phyloP scores from a whole-genome alignment of 2,797 vertebrate genomes.

The Hemitrygon akajei region DNA sequence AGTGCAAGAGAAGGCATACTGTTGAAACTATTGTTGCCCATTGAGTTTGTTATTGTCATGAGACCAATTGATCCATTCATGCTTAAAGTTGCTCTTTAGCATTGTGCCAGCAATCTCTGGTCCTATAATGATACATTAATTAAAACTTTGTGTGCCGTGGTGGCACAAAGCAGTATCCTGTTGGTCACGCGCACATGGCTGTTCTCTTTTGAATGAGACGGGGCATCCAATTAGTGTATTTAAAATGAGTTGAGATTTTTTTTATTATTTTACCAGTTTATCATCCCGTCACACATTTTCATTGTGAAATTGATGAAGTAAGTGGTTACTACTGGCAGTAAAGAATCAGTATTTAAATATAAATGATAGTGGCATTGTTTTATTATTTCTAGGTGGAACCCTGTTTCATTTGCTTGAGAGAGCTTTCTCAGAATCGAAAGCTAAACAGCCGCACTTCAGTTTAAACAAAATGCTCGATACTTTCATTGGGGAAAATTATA shows the following conservation, averaged over 20 bases:
- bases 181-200: background rate
- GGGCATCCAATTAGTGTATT: background rate
- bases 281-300: background rate
- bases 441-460: constrained; percentile 1
- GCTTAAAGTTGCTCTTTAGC: background rate
- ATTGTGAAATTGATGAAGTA: background rate
- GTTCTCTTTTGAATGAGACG: background rate
- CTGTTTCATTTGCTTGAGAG: background rate
- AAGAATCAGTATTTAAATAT: background rate
- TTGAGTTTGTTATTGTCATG: background rate
- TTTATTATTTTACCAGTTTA: background rate
- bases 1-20: too few species aligned
- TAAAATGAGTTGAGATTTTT: background rate
- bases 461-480: background rate
- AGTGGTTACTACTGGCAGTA: background rate
- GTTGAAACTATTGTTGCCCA: background rate
- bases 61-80: constrained; percentile 11
- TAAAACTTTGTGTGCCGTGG: background rate
- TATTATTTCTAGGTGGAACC: background rate
- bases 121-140: constrained; percentile 16
- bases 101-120: background rate
- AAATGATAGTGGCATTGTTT: background rate
- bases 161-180: background rate
- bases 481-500: constrained; percentile 17
- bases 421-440: background rate